Base-by-base conservation (phyloP, 2,888 invertebrate genomes). In the Drosophila subquinaria region DNA sequence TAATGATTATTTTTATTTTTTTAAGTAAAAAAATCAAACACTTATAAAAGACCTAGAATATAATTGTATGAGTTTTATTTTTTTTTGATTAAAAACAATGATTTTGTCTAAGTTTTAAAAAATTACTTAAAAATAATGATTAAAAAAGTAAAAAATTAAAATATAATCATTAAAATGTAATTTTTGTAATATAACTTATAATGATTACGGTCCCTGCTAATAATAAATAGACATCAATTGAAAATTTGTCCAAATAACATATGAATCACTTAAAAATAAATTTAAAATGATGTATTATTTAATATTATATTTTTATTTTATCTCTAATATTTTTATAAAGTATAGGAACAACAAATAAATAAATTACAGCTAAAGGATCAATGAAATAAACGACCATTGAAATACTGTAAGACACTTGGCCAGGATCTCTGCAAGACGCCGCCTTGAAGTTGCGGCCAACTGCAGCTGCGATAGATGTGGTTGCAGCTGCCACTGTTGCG, bases 391-490 rank as follows among this genome's bases (percentile, higher is more conserved):
- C 30, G 43, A 5, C 69, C 73, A 56, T 73, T 85, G 1, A 76
- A 69, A 9, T 67, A 74, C 20, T 76, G 47, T 0, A 77, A 2
- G 8, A 81, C n/a, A 11, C 53, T 71, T 27, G 82, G 73, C 63
- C 71, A 57, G 0, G 63, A 48, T 6, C 76, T 64, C 4, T 79
- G 55, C n/a, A 48, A 33, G 9, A 59, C 2, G 51, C 45, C 38
- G 6, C 17, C 48, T 40, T 66, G 35, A 3, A 81, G 65, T 15
- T 66, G 73, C 0, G 83, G 64, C 92, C 90, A 92, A 27, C 93
- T 93, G 69, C 95, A 95, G 5, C 92, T 92, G 3, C 90, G 91
- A 81, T 94, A 95, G 17, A 89, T 88, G 30, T 92, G 81, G 0
- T 90, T 86, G 67, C 95, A 95, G 78, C 64, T 81, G 20, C 63